Evolutionary conservation across 2,888 invertebrate genomes (phyloP), one percentile per base, ranked within the genome.

Genomic region (Trissolcus brochymenae): DNA sequence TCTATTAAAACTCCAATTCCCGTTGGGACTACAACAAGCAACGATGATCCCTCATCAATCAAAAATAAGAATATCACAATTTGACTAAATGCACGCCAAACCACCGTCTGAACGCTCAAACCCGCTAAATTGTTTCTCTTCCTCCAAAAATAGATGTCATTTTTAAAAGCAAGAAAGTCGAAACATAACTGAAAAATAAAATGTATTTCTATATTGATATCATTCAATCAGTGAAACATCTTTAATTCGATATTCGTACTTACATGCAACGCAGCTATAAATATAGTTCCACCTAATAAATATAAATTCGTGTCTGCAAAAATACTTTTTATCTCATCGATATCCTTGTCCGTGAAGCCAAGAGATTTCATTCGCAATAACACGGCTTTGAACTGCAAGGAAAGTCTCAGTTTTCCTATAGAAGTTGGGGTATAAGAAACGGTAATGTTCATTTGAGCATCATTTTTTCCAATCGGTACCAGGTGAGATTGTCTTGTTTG

Each of bases 101-200:
- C 87, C 25, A 98, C 95, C 0, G 96, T 95, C 74, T 96, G 93
- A 1, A 94, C 92, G 0, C 98, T 98, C 16, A 99, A 90, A 0
- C 99, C 96, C 49, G 95, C 96, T 90, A 98, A 94, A 0, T 95
- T 94, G 35, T 93, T 93, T 85, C 96, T 94, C 17, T 93, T 92
- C 70, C 94, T 93, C 99, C 99, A 99, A 89, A 98, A 99, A 66
- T 93, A 93, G 0, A 99, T 95, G 85, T 99, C 99, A 88, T 98
- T 98, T 91, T 99, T 99, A 88, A 99, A 98, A 0, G 99, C 97
- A 64, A 99, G 91, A 87, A 99, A 97, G 89, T 99, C 99, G 86
- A 99, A 97, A 49, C 99, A 90, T 76, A 99, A 90, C 97, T 99
- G 92, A 14, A 92, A 92, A 14, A 57, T 57, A 25, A 25, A 25